Evolutionary conservation across 2,797 vertebrate genomes (phyloP).

Genomic region (Catharus ustulatus): DNA sequence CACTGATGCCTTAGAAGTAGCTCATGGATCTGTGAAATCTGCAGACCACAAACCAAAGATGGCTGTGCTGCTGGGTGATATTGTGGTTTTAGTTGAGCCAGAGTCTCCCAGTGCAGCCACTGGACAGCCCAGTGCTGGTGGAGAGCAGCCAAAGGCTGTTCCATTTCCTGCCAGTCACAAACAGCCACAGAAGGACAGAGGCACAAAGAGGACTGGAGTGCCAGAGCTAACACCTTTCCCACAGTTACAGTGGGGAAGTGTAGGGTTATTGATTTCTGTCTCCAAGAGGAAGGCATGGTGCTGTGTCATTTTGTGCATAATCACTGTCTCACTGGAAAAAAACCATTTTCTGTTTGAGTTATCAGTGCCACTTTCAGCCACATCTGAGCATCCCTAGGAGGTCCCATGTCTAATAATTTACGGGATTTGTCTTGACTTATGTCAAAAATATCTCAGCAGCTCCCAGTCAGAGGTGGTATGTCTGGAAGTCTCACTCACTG

Average conservation of each 20-base stretch:
- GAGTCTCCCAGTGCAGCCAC: accelerated
- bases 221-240: background rate
- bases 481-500: background rate
- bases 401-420: background rate
- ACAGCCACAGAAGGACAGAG: background rate
- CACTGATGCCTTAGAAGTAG: background rate
- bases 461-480: background rate
- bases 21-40: background rate
- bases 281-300: background rate
- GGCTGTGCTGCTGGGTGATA: background rate
- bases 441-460: background rate
- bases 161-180: background rate
- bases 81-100: background rate
- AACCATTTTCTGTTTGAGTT: background rate
- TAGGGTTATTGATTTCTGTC: background rate
- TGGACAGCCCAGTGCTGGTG: background rate
- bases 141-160: background rate
- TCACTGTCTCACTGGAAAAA: background rate
- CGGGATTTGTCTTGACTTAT: background rate
- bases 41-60: background rate
- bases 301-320: background rate
- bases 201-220: background rate
- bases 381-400: background rate
- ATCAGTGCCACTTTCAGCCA: background rate
- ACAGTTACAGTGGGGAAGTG: background rate